These are phyloP conservation scores for Eulithis testata DNA, from an alignment of 2,888 invertebrate genomes.

Conservation along the genomic window DNA sequence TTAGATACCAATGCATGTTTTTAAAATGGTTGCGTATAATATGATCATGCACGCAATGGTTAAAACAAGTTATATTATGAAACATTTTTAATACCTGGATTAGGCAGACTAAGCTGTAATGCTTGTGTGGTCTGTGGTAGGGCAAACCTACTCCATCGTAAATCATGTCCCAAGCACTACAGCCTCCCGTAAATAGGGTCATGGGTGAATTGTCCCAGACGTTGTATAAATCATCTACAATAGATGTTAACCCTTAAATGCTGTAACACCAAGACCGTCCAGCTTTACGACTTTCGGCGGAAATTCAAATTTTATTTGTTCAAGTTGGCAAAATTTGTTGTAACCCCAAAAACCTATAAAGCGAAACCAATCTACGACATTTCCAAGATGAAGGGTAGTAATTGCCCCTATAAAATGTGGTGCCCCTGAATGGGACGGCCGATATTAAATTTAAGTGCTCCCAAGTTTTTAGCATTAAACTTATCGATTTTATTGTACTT, in stretches of 20 bases:
- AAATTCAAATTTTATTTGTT: conserved; percentile 26
- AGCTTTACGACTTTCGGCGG: conserved; percentile 15
- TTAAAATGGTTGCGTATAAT: too few relatives aligned
- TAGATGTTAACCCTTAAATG: background rate
- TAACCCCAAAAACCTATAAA: conserved; percentile 72
- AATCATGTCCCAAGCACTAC: too few relatives aligned
- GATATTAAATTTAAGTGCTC: conserved; percentile 78
- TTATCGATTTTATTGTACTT: conserved; percentile 59
- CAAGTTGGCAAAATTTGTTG: conserved; percentile 55
- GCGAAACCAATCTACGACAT: conserved; percentile 72
- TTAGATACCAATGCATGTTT: too few relatives aligned
- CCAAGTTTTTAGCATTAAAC: conserved; percentile 70
- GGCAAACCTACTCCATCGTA: too few relatives aligned
- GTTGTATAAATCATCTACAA: too few relatives aligned
- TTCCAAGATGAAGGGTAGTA: conserved; percentile 77
- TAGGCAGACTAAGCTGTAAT: too few relatives aligned
- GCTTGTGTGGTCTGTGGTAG: too few relatives aligned
- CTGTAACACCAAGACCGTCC: conserved; percentile 6
- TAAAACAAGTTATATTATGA: background rate
- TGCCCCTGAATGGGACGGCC: conserved; percentile 67
- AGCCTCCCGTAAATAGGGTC: too few relatives aligned
- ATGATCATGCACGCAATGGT: too few relatives aligned
- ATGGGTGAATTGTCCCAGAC: too few relatives aligned
- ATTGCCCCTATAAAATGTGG: conserved; percentile 78
- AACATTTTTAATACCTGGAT: background rate